Percentiles rank a stretch among this genome's conserved stretches.
Evolutionary conservation across 2,888 invertebrate species (phyloP).

Genomic region (Spilosoma lubricipeda): DNA sequence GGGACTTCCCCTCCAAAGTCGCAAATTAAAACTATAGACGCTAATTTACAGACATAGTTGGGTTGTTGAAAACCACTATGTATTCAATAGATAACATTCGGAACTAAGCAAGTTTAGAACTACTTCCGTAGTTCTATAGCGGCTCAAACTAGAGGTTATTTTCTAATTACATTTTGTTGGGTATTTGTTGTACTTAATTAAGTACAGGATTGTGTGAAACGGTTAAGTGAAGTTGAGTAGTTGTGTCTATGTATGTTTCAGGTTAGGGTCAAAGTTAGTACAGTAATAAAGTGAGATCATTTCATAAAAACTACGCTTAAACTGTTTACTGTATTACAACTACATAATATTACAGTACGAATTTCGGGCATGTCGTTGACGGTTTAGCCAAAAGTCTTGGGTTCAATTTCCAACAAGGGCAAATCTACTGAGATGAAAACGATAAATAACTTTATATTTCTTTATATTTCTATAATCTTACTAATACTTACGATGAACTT

Average conservation of each 20-base stretch:
- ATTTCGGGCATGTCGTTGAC: too few species aligned
- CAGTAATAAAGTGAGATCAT: not conserved
- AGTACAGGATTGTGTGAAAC: conserved; percentile 10
- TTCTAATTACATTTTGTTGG: conserved; percentile 41
- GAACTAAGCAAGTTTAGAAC: conserved; percentile 23
- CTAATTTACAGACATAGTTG: conserved; percentile 51
- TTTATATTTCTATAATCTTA: too few species aligned
- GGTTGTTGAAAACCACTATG: conserved; percentile 44
- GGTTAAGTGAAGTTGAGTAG: conserved; percentile 27
- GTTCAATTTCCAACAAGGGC: too few species aligned
- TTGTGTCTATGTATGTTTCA: conserved; percentile 4
- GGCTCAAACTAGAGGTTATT: conserved; percentile 30
- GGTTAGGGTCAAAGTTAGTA: not conserved
- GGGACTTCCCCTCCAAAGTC: conserved; percentile 15
- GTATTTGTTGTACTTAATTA: conserved; percentile 42
- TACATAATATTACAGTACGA: not conserved
- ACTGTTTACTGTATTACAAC: not conserved
- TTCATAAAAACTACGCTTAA: not conserved
- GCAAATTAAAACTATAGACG: conserved; percentile 48
- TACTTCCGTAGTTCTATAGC: conserved; percentile 19
- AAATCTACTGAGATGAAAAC: too few species aligned
- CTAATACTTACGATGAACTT: too few species aligned
- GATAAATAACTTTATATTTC: too few species aligned
- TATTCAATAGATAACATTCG: conserved; percentile 41
- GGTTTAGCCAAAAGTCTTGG: too few species aligned